Evolutionary conservation across 2,113 vertebrate species (phyloP).

Genomic region (Centropus unirufus): DNA sequence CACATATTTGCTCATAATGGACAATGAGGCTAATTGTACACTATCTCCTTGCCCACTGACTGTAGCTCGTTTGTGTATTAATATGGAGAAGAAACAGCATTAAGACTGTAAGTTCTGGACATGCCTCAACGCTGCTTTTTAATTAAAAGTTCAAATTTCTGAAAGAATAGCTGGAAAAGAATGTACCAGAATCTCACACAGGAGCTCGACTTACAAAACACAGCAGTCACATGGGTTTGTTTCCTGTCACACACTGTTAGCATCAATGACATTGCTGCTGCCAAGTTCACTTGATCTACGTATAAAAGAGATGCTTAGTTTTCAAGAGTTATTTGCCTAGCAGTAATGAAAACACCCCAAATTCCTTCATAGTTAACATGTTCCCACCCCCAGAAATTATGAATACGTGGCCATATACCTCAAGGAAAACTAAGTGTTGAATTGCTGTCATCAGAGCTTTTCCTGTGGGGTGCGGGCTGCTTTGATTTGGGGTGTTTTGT

Average conservation of each 20-base stretch:
- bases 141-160: slow-evolving; percentile 76
- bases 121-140: slow-evolving; percentile 76
- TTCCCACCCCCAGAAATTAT: neutral
- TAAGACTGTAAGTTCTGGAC: slow-evolving; percentile 64
- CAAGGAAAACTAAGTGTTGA: slow-evolving; percentile 39
- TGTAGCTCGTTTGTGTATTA: slow-evolving; percentile 72
- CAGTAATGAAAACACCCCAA: slow-evolving; percentile 71
- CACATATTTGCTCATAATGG: slow-evolving; percentile 52
- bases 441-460: slow-evolving; percentile 1
- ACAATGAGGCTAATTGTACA: slow-evolving; percentile 64
- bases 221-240: slow-evolving; percentile 76
- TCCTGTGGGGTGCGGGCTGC: neutral
- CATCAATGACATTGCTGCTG: slow-evolving; percentile 77
- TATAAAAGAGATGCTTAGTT: slow-evolving; percentile 77
- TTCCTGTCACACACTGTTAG: slow-evolving; percentile 81
- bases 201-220: slow-evolving; percentile 77
- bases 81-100: slow-evolving; percentile 68
- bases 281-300: slow-evolving; percentile 78
- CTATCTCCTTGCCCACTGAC: slow-evolving; percentile 60
- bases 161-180: slow-evolving; percentile 74
- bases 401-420: slow-evolving; percentile 14
- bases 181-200: slow-evolving; percentile 79
- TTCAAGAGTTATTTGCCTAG: slow-evolving; percentile 71
- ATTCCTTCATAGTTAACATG: slow-evolving; percentile 61
- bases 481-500: neutral